phyloP scores from a whole-genome alignment of 1,140 invertebrate genomes.

The Sitobion miscanthi region DNA sequence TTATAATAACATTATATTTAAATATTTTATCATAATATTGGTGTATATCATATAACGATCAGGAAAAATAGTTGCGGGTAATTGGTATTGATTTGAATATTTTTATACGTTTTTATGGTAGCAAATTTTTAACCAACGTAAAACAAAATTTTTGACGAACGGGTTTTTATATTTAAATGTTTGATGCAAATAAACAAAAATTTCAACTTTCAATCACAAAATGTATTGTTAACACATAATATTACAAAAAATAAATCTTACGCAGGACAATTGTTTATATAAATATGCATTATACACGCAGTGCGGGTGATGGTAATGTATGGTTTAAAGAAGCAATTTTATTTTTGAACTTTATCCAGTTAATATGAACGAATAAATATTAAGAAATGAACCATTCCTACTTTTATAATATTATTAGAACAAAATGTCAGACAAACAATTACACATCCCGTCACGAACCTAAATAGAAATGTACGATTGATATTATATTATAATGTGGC shows the following conservation, averaged over 20 bases:
- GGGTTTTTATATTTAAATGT: too few species aligned
- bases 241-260: neutral
- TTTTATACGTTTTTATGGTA: neutral
- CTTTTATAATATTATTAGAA: neutral
- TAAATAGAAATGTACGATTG: neutral
- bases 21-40: slow-evolving; percentile 9
- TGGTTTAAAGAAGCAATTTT: neutral
- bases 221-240: neutral
- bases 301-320: neutral
- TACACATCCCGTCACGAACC: neutral
- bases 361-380: neutral
- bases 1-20: neutral
- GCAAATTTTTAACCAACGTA: neutral
- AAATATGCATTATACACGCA: neutral
- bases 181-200: neutral
- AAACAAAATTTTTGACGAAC: neutral
- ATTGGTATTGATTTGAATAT: neutral
- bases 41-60: neutral
- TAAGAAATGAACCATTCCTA: neutral
- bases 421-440: neutral
- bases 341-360: neutral
- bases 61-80: neutral
- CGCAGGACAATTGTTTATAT: neutral
- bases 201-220: neutral
- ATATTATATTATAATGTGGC: neutral